A percentile compares a stretch with the other conserved stretches of the same genome.
These are phyloP conservation scores for Thalassaphorura encarpata DNA, from an alignment of 1,140 invertebrate genomes.

Conservation along the genomic window DNA sequence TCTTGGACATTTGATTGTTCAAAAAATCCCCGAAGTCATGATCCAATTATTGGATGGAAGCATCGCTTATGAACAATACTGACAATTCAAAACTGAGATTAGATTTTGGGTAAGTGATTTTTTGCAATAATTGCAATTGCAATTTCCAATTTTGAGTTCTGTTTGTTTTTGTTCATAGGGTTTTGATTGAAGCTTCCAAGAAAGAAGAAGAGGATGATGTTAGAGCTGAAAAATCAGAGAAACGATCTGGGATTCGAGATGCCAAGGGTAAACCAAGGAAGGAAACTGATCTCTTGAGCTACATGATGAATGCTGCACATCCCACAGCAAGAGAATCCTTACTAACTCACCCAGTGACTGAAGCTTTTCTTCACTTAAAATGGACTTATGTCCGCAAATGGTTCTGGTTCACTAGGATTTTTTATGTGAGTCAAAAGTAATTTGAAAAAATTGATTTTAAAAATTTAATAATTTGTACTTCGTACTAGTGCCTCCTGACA, in stretches of 20 bases:
- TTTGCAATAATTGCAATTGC: too few relatives aligned
- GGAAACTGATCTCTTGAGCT: background rate
- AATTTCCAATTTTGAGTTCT: background rate
- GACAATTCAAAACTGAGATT: conserved; percentile 16
- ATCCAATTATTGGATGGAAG: conserved; percentile 9
- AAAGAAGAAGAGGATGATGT: too few relatives aligned
- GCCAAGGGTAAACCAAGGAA: background rate
- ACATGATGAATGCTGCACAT: background rate
- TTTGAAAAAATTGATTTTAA: background rate
- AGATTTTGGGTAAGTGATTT: conserved; percentile 13
- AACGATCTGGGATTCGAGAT: too few relatives aligned
- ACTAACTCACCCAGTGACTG: conserved; percentile 12
- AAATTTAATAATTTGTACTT: background rate
- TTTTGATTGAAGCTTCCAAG: background rate
- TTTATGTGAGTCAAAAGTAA: conserved; percentile 1
- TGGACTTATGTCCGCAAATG: conserved; percentile 11
- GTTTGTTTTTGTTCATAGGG: background rate
- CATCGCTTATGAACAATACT: conserved; percentile 5
- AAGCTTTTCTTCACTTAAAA: conserved; percentile 17
- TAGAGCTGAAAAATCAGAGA: too few relatives aligned
- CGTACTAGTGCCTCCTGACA: background rate
- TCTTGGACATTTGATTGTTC: conserved; percentile 2
- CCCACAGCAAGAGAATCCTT: background rate
- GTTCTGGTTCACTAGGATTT: conserved; percentile 2
- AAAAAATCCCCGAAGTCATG: conserved; percentile 20